phyloP scores from a whole-genome alignment of 2,888 invertebrate genomes.

The Eupeodes luniger region DNA sequence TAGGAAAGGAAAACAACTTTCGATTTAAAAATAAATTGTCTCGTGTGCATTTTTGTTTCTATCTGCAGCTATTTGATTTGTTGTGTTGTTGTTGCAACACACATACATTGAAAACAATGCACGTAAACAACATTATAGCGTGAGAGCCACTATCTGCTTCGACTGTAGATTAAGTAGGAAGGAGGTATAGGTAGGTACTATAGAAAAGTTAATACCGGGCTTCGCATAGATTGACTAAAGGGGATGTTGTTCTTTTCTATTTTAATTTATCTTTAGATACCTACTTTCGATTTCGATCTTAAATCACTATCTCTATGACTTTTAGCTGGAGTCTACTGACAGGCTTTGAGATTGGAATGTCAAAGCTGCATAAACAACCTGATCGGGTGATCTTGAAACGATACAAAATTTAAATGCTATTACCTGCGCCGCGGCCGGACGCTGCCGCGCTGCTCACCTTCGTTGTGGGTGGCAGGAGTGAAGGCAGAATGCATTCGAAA shows the following conservation, averaged over 20 bases:
- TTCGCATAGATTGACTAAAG: neutral
- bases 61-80: constrained; percentile 7
- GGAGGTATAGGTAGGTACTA: neutral
- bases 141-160: constrained; percentile 40
- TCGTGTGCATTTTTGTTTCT: constrained; percentile 53
- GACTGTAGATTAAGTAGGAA: constrained; percentile 1
- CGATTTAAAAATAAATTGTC: constrained; percentile 73
- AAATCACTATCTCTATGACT: constrained; percentile 16
- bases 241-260: constrained; percentile 18
- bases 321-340: neutral
- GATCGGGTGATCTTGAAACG: constrained; percentile 63
- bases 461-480: neutral
- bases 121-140: neutral
- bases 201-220: constrained; percentile 16
- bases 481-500: neutral
- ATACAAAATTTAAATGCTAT: neutral
- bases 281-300: constrained; percentile 66
- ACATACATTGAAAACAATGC: constrained; percentile 14
- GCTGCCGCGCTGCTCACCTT: no score
- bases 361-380: constrained; percentile 26
- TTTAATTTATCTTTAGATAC: constrained; percentile 2
- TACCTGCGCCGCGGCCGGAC: no score
- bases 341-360: constrained; percentile 51
- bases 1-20: constrained; percentile 73
- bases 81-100: neutral